These are phyloP conservation scores for Cheilosia soror DNA, from an alignment of 2,888 invertebrate species.

Conservation along the genomic window DNA sequence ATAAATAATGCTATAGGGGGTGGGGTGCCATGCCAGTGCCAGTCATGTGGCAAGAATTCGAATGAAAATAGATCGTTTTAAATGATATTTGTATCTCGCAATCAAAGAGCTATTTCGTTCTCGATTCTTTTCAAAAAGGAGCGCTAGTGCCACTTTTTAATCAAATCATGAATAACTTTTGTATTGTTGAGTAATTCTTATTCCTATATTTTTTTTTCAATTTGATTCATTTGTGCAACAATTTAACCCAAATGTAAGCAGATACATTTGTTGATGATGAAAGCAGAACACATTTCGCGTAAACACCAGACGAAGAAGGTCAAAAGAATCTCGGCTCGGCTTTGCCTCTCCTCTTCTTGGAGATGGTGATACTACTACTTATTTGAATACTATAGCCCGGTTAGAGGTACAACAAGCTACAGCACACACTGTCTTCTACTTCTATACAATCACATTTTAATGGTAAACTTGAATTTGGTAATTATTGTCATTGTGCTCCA, in stretches of 20 bases:
- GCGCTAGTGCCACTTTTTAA: conserved; percentile 48
- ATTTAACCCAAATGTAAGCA: conserved; percentile 69
- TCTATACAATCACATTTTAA: conserved; percentile 13
- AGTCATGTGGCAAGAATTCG: conserved; percentile 70
- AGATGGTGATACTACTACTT: conserved; percentile 39
- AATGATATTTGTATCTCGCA: conserved; percentile 64
- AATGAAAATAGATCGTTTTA: conserved; percentile 72
- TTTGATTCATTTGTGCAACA: conserved; percentile 55
- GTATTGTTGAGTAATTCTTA: conserved; percentile 49
- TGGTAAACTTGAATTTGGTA: conserved; percentile 66
- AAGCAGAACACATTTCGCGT: conserved; percentile 71
- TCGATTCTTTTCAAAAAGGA: conserved; percentile 24
- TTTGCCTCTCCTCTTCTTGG: not conserved
- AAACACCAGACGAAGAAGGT: conserved; percentile 63
- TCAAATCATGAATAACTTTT: conserved; percentile 27
- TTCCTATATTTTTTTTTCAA: too few relatives aligned
- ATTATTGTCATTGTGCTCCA: conserved; percentile 55
- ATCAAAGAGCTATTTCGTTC: conserved; percentile 40
- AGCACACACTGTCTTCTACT: conserved; percentile 1
- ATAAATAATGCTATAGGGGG: conserved; percentile 52
- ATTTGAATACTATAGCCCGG: conserved; percentile 35
- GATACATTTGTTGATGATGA: conserved; percentile 65
- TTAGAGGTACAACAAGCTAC: too few relatives aligned
- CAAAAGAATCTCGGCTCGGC: conserved; percentile 56
- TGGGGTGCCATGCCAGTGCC: conserved; percentile 21